Percentiles rank a stretch among this genome's conserved stretches.
These are phyloP conservation scores for Piprites chloris DNA, from an alignment of 2,113 vertebrate species.

Conservation along the genomic window DNA sequence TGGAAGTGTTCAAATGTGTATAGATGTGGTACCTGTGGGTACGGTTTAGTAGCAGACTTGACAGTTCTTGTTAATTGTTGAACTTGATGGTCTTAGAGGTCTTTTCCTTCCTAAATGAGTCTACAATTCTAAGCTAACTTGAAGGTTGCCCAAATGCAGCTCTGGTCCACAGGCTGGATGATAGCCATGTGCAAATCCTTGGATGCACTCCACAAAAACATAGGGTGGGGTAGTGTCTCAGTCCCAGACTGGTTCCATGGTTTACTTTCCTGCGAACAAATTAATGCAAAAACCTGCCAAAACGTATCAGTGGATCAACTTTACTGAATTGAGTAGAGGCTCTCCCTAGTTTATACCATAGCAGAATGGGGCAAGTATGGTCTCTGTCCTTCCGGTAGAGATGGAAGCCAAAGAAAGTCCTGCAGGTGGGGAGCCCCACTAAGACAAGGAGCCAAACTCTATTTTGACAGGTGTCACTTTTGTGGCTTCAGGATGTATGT, in stretches of 20 bases:
- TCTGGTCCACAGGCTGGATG: background rate
- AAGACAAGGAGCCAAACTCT: background rate
- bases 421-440: background rate
- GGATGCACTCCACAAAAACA: background rate
- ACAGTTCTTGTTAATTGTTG: background rate
- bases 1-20: background rate
- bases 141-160: background rate
- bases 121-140: background rate
- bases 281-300: background rate
- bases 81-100: background rate
- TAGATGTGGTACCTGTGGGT: fast-evolving
- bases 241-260: background rate
- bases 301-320: background rate
- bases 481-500: background rate
- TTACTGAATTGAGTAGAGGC: background rate
- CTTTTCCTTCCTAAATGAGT: background rate
- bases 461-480: background rate
- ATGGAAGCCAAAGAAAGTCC: background rate
- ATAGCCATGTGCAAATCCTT: background rate
- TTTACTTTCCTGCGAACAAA: background rate
- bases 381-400: background rate
- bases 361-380: background rate
- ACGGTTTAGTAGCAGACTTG: background rate
- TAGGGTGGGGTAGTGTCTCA: fast-evolving
- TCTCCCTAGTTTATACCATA: background rate